phyloP scores from a whole-genome alignment of 2,888 invertebrate genomes.

The Cheilosia impressa region DNA sequence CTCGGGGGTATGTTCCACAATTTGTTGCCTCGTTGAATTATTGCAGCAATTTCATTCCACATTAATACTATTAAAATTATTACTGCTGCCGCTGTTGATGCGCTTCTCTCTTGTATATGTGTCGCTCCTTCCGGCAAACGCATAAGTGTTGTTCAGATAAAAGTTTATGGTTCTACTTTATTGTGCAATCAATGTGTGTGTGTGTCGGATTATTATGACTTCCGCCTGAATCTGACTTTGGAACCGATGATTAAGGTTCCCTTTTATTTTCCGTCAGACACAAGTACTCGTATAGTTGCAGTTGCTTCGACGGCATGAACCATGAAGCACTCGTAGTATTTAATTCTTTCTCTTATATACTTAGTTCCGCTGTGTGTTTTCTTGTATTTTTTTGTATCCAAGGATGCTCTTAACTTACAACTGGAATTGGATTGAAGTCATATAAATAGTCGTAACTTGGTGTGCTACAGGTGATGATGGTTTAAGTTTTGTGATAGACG shows the following conservation, averaged over 20 bases:
- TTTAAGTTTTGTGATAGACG: constrained; percentile 17
- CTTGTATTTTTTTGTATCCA: not conserved
- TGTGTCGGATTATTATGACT: constrained; percentile 20
- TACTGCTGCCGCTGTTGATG: constrained; percentile 26
- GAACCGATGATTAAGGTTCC: constrained; percentile 13
- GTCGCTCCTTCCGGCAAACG: constrained; percentile 25
- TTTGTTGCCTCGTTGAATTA: constrained; percentile 56
- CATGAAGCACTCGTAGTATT: not conserved
- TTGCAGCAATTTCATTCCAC: constrained; percentile 54
- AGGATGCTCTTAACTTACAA: constrained; percentile 24
- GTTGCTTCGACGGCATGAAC: not conserved
- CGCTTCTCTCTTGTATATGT: constrained; percentile 2
- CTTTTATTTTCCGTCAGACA: constrained; percentile 4
- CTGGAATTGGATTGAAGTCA: constrained; percentile 19
- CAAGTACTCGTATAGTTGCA: constrained; percentile 1
- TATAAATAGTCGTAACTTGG: constrained; percentile 10
- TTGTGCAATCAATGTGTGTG: constrained; percentile 17
- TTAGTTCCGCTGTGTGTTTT: not conserved
- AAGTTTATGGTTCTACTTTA: constrained; percentile 38
- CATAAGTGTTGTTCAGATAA: constrained; percentile 38
- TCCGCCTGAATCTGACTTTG: constrained; percentile 12
- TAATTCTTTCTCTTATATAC: constrained; percentile 7
- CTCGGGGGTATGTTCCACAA: constrained; percentile 37
- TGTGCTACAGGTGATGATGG: constrained; percentile 29
- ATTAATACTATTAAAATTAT: constrained; percentile 59